phyloP scores from a whole-genome alignment of 37 sponge, comb jelly and placozoan species.

The Tethya wilhelma region DNA sequence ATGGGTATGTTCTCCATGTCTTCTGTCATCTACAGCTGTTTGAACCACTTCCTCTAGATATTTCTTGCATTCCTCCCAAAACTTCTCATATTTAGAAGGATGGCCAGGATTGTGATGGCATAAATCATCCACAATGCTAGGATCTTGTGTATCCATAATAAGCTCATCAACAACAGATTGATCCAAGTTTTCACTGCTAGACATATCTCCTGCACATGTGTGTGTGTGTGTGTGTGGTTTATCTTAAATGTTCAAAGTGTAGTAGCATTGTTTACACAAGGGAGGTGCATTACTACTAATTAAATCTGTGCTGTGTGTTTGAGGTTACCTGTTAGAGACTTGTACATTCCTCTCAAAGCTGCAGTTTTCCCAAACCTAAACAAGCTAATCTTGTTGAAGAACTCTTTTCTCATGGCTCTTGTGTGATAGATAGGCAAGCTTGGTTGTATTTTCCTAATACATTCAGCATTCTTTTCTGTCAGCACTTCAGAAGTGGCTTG shows the following conservation, averaged over 20 bases:
- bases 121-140: constrained; percentile 12
- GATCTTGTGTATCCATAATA: constrained; percentile 21
- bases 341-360: constrained; percentile 4
- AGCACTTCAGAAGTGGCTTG: background rate
- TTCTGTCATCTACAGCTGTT: constrained; percentile 36
- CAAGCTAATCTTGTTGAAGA: constrained; percentile 17
- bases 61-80: constrained; percentile 26
- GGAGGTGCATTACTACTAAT: too few species aligned
- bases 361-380: background rate
- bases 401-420: constrained; percentile 22
- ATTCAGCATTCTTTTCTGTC: background rate
- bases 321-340: constrained; percentile 18
- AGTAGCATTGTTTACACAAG: too few species aligned
- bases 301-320: too few species aligned
- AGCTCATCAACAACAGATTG: constrained; percentile 13
- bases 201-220: constrained; percentile 24
- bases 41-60: constrained; percentile 24
- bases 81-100: constrained; percentile 9
- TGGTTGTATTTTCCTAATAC: constrained; percentile 18
- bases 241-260: too few species aligned
- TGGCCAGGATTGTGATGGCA: constrained; percentile 21
- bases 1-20: constrained; percentile 11
- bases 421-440: constrained; percentile 27
- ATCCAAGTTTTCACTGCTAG: constrained; percentile 3
- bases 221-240: background rate